A percentile compares a stretch with the other conserved stretches of the same genome.
phyloP scores from a whole-genome alignment of 53 echinoderm and acorn worm species.

The Stichopus horrens region DNA sequence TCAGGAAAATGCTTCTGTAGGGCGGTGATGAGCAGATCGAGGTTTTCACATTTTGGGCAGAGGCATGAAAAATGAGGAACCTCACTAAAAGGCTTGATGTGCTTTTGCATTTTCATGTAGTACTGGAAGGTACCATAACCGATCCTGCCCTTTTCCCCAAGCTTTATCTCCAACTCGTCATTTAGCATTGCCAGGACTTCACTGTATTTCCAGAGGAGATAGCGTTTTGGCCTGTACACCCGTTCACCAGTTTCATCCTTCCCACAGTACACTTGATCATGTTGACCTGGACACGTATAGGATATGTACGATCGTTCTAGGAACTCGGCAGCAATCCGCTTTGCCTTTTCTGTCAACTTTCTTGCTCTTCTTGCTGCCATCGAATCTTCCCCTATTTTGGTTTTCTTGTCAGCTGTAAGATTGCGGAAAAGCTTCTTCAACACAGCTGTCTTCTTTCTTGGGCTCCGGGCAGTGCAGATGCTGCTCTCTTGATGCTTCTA shows the following conservation, averaged over 20 bases:
- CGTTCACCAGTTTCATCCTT: background rate
- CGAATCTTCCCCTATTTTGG: background rate
- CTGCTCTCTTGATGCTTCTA: background rate
- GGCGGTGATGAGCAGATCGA: background rate
- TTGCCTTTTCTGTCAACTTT: background rate
- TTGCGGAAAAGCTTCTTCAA: background rate
- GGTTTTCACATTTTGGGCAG: background rate
- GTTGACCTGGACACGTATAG: background rate
- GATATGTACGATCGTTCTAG: background rate
- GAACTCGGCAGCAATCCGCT: background rate
- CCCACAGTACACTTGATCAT: background rate
- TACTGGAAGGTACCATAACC: conserved; percentile 8
- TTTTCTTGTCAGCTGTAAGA: background rate
- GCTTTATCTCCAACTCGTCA: background rate
- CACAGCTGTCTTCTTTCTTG: background rate
- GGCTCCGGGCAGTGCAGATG: background rate
- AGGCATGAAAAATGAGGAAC: background rate
- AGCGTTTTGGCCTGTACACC: no score
- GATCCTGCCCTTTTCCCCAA: background rate
- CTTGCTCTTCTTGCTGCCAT: background rate
- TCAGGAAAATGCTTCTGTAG: background rate
- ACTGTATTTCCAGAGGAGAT: no score
- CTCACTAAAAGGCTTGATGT: background rate
- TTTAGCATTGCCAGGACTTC: background rate
- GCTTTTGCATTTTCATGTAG: background rate